Evolutionary conservation across 1,140 invertebrate species (phyloP), one percentile per base, ranked within the genome.

Genomic region (Heterodera carotae): DNA sequence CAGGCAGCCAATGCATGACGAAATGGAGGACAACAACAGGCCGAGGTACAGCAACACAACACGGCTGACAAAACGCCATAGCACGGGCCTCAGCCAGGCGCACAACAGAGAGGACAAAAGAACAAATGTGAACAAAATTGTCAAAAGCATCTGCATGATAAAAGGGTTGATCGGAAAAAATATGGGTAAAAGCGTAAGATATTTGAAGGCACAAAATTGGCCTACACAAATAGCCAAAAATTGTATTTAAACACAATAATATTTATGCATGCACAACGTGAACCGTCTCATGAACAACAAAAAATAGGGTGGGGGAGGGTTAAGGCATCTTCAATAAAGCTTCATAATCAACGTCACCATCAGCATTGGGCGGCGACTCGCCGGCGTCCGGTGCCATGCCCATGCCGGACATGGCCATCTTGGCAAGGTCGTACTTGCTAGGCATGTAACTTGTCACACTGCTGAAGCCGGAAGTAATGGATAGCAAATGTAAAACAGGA

Each of bases 241-340:
- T 66, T 29, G 31, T 29, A 10, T 22, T 0, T 43, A 53, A 70
- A 33, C 36, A 4, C 36, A 70, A 59, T 29, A n/a, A 22, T 8
- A 22, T n/a, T n/a, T n/a, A n/a, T n/a, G n/a, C n/a, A n/a, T n/a
- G n/a, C n/a, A n/a, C n/a, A n/a, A n/a, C n/a, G n/a, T n/a, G n/a
- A n/a, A n/a, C n/a, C n/a, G n/a, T n/a, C n/a, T n/a, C n/a, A n/a
- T n/a, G n/a, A n/a, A n/a, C n/a, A n/a, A n/a, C n/a, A n/a, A n/a
- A n/a, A n/a, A n/a, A n/a, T n/a, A n/a, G n/a, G n/a, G n/a, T n/a
- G n/a, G n/a, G n/a, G n/a, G n/a, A n/a, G 3, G 2, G 59, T 74
- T 59, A 94, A 89, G 85, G 93, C 79, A 88, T 84, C 70, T 87
- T 87, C 60, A 86, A 62, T 18, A 86, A 39, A 12, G 85, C 85